Evolutionary conservation across 2,888 invertebrate genomes (phyloP), one percentile per base, ranked within the genome.

Genomic region (Anthrax anthrax): DNA sequence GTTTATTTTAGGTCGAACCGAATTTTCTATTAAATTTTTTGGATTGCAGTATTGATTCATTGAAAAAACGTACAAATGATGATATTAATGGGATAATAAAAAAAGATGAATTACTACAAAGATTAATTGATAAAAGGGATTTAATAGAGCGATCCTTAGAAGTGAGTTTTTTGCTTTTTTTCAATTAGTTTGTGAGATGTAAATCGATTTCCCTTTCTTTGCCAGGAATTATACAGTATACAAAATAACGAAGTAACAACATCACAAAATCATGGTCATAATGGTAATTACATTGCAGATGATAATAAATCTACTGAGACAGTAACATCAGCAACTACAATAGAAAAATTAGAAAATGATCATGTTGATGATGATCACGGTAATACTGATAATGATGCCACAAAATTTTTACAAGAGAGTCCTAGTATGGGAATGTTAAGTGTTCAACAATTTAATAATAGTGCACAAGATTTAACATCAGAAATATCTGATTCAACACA

Each of bases 11-110:
- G 81, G 80, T 80, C 47, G 77, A 80, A 53, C 80, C 84, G 16
- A 78, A 80, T 56, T 83, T 81, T 60, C 75, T 80, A 60, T 69
- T 83, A 39, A 74, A 77, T 51, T 87, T 84, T 60, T 61, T 87
- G 34, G 80, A 80, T 53, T 80, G 79, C 51, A 81, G 81, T 54
- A 74, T 86, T 55, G 55, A 75, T 72, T 59, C 75, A 60, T 57
- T 67, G 75, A 55, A 75, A 58, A 65, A 74, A 64, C 62, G 59
- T 16, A 59, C 60, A 50, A 66, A 68, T 17, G 57, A 54, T 2
- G 68, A 68, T 51, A 64, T 68, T 48, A 68, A 68, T 56, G 68
- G 69, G 23, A 67, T 68, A 37, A 69, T 68, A 57, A 60, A 62
- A 34, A 65, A 65, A 54, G 61, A 80, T 53, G 84, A 84, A 54